Evolutionary conservation across 30 jellyfish, hydroid and myxozoan species (phyloP), one percentile per base, ranked within the genome.

Genomic region (Turritopsis dohrnii): DNA sequence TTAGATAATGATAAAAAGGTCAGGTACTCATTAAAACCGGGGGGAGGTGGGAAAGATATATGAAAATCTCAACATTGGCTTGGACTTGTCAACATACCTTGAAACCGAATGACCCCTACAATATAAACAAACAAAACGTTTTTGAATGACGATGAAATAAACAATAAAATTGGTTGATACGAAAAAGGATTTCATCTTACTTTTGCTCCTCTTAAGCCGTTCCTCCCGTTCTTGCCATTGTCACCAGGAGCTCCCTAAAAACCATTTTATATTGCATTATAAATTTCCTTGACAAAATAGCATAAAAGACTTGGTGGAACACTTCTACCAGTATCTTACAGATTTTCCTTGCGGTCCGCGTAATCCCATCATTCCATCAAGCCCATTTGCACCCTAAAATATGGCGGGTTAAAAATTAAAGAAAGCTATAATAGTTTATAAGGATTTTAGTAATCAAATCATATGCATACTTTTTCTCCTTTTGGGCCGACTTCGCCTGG

Each of bases 401-500:
- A n/a, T n/a, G n/a, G n/a, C n/a, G n/a, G n/a, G n/a, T n/a, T n/a
- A n/a, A n/a, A n/a, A n/a, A n/a, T n/a, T n/a, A n/a, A n/a, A n/a
- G n/a, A n/a, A n/a, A n/a, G n/a, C n/a, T n/a, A n/a, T n/a, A n/a
- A n/a, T n/a, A n/a, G n/a, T n/a, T n/a, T n/a, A n/a, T n/a, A n/a
- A n/a, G n/a, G n/a, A n/a, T n/a, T n/a, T n/a, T n/a, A n/a, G n/a
- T n/a, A n/a, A n/a, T n/a, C n/a, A 41, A 13, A 41, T 3, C 60
- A 41, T 13, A 41, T 13, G 60, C 60, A 13, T 13, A 69, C 77
- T 21, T 69, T 1, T 8, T 69, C 8, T 17, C 77, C 77, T 69
- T 69, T 69, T 69, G 77, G 77, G 16, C 77, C 77, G 17, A 69
- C 19, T 69, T 23, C 77, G 19, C 77, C 77, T 7, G 22, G 28